phyloP scores from a whole-genome alignment of 2,888 invertebrate genomes.

The Mimas tiliae region DNA sequence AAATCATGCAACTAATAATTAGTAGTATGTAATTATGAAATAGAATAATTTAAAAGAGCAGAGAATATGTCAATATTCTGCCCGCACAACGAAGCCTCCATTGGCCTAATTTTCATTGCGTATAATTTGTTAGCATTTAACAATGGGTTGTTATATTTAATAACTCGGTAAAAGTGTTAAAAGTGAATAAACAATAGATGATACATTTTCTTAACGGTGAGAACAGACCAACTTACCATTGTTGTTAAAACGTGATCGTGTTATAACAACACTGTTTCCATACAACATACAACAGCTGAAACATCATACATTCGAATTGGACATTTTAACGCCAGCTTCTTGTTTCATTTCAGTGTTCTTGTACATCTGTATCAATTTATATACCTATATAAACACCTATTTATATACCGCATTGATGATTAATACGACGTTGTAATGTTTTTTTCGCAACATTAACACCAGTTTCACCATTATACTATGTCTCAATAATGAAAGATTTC shows the following conservation, averaged over 20 bases:
- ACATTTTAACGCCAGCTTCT: neutral
- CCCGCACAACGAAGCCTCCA: neutral
- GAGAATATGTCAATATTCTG: neutral
- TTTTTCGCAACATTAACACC: conserved; percentile 58
- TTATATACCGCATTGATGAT: conserved; percentile 35
- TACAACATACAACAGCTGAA: conserved; percentile 12
- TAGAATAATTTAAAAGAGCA: neutral
- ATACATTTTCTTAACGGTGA: conserved; percentile 57
- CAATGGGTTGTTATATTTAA: conserved; percentile 51
- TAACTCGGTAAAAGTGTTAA: conserved; percentile 62
- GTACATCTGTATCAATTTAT: neutral
- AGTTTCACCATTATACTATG: conserved; percentile 65
- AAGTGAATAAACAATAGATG: conserved; percentile 51
- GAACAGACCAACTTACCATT: conserved; percentile 72
- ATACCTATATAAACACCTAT: neutral
- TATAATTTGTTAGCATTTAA: conserved; percentile 42
- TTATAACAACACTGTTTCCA: conserved; percentile 13
- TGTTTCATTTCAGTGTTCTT: neutral
- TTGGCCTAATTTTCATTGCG: conserved; percentile 5
- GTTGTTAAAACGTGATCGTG: conserved; percentile 41
- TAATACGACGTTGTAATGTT: conserved; percentile 40
- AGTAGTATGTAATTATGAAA: neutral
- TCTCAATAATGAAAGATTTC: conserved; percentile 72
- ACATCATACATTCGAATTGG: conserved; percentile 8
- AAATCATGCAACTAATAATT: neutral